Percentiles rank a stretch among this genome's conserved stretches.
These are phyloP conservation scores for Craniophora ligustri DNA, from an alignment of 2,888 invertebrate genomes.

Conservation along the genomic window DNA sequence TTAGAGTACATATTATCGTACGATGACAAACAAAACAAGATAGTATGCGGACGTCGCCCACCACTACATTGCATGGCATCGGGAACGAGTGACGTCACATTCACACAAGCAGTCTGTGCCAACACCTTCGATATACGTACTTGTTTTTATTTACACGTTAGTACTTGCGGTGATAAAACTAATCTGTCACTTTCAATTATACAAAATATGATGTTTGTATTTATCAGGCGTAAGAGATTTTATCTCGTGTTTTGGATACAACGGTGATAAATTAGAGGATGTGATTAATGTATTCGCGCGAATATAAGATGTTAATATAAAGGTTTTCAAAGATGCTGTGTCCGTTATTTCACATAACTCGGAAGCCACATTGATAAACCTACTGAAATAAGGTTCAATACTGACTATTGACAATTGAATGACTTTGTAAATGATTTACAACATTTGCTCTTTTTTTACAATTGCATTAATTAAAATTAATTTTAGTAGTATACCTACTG, in stretches of 20 bases:
- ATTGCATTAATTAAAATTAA: no score
- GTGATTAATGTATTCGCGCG: neutral
- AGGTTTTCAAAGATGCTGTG: neutral
- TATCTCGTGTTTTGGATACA: conserved; percentile 8
- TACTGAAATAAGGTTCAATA: no score
- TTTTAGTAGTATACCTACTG: no score
- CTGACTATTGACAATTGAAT: no score
- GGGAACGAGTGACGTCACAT: conserved; percentile 19
- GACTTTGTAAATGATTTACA: no score
- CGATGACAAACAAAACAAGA: conserved; percentile 9
- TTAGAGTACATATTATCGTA: conserved; percentile 24
- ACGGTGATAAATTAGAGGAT: neutral
- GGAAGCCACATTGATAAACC: no score
- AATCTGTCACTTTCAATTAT: conserved; percentile 23
- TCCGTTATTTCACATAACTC: no score
- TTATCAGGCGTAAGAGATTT: conserved; percentile 1
- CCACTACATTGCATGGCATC: conserved; percentile 21
- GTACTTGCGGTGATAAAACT: conserved; percentile 7
- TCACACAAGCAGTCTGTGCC: conserved; percentile 20
- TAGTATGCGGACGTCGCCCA: conserved; percentile 8
- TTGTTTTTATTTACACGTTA: conserved; percentile 25
- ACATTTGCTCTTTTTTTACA: no score
- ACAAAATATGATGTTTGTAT: conserved; percentile 20
- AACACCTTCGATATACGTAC: conserved; percentile 15
- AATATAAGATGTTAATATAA: neutral